Evolutionary conservation across 2,888 invertebrate genomes (phyloP).

Genomic region (Cerastis leucographa): DNA sequence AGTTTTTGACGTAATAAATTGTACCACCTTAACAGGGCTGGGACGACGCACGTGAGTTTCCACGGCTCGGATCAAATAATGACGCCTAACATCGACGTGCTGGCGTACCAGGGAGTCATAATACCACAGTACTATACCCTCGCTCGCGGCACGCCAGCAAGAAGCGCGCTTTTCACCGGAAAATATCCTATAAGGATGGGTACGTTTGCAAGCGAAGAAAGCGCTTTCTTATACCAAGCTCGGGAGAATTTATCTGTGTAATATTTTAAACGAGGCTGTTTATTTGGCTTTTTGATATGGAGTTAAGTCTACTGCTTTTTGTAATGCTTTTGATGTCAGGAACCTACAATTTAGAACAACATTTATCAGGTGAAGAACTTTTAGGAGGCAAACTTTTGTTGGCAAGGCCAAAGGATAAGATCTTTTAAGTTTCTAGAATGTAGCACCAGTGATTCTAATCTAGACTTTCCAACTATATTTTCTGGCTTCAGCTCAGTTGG

Average conservation of each 20-base stretch:
- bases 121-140: conserved; percentile 95
- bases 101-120: conserved; percentile 95
- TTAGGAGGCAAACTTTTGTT: not conserved
- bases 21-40: conserved; percentile 92
- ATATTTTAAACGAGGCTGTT: conserved; percentile 56
- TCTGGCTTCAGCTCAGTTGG: not conserved
- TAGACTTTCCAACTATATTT: not conserved
- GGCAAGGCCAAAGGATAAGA: not conserved
- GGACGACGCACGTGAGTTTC: conserved; percentile 96
- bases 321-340: not conserved
- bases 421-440: not conserved
- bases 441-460: not conserved
- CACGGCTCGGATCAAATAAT: conserved; percentile 95
- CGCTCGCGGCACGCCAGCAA: conserved; percentile 94
- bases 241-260: conserved; percentile 46
- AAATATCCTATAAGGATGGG: conserved; percentile 95
- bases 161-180: conserved; percentile 94
- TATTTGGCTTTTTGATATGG: conserved; percentile 39
- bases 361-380: not conserved
- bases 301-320: conserved; percentile 24
- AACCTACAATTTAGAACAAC: not conserved
- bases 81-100: conserved; percentile 96
- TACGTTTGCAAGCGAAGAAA: conserved; percentile 73
- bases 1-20: conserved; percentile 17
- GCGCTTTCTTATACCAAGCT: conserved; percentile 45